Evolutionary conservation across 1,140 invertebrate genomes (phyloP), one percentile per base, ranked within the genome.

Genomic region (Drosophila obscura): DNA sequence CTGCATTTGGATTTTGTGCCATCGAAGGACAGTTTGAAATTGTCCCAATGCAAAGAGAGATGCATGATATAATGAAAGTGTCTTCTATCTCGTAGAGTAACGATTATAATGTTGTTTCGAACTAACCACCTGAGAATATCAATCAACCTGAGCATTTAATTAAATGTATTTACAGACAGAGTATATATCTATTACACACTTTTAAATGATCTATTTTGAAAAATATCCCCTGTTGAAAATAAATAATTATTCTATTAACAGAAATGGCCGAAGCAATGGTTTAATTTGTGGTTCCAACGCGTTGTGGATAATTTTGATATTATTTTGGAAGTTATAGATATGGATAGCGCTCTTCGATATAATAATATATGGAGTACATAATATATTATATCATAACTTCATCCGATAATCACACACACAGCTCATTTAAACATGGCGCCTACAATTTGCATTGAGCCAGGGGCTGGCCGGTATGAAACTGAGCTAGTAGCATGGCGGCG

Each of bases 201-300:
- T 75, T 67, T 83, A 45, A 76, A 77, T 50, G 31, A 77, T 73
- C 76, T 77, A 69, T 78, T 65, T 74, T 78, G 26, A 80, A 80
- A 77, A 84, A 64, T 81, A 67, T 81, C 51, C 65, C 75, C 80
- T 87, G 81, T 85, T 85, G 81, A 81, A 87, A 87, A 85, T 85
- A 85, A 85, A 85, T 84, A 84, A 77, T 77, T 80, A 85, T 85
- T 84, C 81, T 85, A 71, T 77, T 85, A 85, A 77, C 71, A 52
- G 44, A 75, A 6, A 8, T 8, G 11, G 3, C n/a, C 22, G 2
- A 2, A 1, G 5, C 3, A 4, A 39, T 39, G 11, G 4, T 39
- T 39, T 39, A 4, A 39, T 13, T 39, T 39, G 35, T 1, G 9
- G 35, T 1, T 35, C 22, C 1, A 22, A 22, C 22, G 22, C 22